Evolutionary conservation across 92 coral and sea anemone genomes (phyloP).

Genomic region (Paragorgia papillata): DNA sequence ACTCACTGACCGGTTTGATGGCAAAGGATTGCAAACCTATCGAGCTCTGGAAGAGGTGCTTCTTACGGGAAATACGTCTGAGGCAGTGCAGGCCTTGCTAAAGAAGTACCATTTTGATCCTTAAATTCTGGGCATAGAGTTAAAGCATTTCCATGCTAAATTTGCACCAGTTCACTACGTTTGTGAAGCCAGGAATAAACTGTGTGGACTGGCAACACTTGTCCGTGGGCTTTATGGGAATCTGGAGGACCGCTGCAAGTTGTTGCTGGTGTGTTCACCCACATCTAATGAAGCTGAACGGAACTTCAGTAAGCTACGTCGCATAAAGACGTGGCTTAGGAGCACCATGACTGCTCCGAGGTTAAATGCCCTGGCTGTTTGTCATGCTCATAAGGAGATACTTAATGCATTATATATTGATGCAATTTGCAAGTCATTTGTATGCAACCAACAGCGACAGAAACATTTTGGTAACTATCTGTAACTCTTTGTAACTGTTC

Average conservation of each 20-base stretch:
- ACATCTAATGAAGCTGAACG: slow-evolving; percentile 6
- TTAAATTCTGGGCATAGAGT: neutral
- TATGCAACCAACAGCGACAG: slow-evolving; percentile 1
- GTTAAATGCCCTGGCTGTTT: slow-evolving; percentile 4
- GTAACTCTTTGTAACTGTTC: neutral
- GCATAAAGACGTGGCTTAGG: slow-evolving; percentile 22
- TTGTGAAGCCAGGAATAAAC: slow-evolving; percentile 1
- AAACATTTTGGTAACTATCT: slow-evolving; percentile 10
- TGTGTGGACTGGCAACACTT: slow-evolving; percentile 7
- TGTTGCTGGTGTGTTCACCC: slow-evolving; percentile 8
- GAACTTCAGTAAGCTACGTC: slow-evolving; percentile 6
- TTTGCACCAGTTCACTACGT: slow-evolving; percentile 4
- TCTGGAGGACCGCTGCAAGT: slow-evolving; percentile 5
- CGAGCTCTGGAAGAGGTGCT: slow-evolving; percentile 22
- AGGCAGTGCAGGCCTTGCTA: slow-evolving; percentile 1
- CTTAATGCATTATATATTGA: neutral
- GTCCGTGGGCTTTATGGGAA: slow-evolving; percentile 12
- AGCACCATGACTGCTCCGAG: slow-evolving; percentile 10
- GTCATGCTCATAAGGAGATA: slow-evolving; percentile 8
- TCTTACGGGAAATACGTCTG: slow-evolving; percentile 5
- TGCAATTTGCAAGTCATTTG: slow-evolving; percentile 16
- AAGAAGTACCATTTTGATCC: neutral
- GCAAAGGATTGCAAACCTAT: slow-evolving; percentile 20
- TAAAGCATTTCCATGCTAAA: slow-evolving; percentile 16
- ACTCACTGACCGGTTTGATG: slow-evolving; percentile 22